Evolutionary conservation across 1,140 invertebrate species (phyloP), one percentile per base, ranked within the genome.

Genomic region (Trichonephila clavipes): DNA sequence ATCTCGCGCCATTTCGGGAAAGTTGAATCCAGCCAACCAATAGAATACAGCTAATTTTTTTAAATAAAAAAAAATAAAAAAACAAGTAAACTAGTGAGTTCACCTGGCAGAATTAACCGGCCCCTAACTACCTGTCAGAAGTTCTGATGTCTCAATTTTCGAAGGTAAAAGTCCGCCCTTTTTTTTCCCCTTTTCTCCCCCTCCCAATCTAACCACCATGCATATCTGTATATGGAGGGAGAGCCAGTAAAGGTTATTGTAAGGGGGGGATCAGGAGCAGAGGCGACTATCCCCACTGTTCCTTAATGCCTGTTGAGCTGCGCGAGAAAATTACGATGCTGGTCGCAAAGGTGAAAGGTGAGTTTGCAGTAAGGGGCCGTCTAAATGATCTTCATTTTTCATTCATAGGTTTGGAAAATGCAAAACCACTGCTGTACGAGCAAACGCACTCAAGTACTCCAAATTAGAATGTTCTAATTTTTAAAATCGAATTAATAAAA

Each of bases 41-140:
- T 85, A 85, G 83, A 85, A 85, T 85, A 51, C 83, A 14, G 16
- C 83, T 59, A 19, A 77, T 77, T 77, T 77, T 69, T 18, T 28
- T 51, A 59, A 51, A 40, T 4, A 59, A 85, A 28, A 85, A 28
- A 14, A 59, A 85, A 59, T 24, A 58, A 59, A 85, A 59, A 1
- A 21, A 18, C 58, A 77, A 40, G 51, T n/a, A 85, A 85, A 58
- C 58, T 85, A 85, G 83, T 58, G 83, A n/a, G 51, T 58, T 58
- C 83, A 85, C 51, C 83, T 85, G 44, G 44, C 14, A 85, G 82
- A 21, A 85, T 85, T 85, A 85, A 85, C 44, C 66, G 66, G 66
- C 69, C 89, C 72, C 89, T 61, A 81, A 81, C 89, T 81, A 90
- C 89, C 89, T 90, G 89, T 90, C 89, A 90, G 89, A 90, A 81